Base-by-base conservation (phyloP, 2,797 vertebrate species). In the Silurus aristotelis region DNA sequence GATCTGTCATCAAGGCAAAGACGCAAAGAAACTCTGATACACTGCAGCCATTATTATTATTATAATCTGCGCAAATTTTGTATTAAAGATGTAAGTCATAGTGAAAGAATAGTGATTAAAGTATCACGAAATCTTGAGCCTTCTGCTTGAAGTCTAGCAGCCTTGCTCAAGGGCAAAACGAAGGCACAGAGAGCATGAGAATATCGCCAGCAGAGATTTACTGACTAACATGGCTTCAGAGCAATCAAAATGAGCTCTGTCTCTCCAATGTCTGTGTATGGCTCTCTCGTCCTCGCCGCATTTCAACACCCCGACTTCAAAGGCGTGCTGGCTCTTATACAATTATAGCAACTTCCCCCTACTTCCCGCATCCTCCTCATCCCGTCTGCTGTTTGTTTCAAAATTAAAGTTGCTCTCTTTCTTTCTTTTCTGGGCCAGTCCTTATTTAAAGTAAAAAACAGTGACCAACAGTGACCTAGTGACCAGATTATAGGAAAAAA, bases 371-470 rank as follows among this genome's bases (percentile, higher is more conserved):
- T 72, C 58, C 31, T 61, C n/a, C 58, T 20, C 22, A 48, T 48
- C 46, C 70, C 19, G 48, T 67, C 52, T 73, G 31, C 67, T 80
- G 60, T 75, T 83, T 80, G 38, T 79, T 83, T 79, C 60, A 48
- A 85, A 27, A 85, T 78, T 85, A 66, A 72, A 83, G 52, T 70
- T 27, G 70, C 22, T 66, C 72, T 61, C 17, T 63, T 55, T 60
- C n/a, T 14, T n/a, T 5, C 22, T 72, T 58, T 43, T 56, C 38
- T 38, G 13, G 46, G 72, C 27, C 55, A 83, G 27, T 86, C 64
- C 68, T 25, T 80, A 66, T 68, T 87, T 89, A 82, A 80, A 88
- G 61, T 71, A 27, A 87, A 87, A 78, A 86, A 80, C 73, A 80
- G 82, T 66, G 64, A 67, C 63, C 86, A 86, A 80, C 73, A 80